Evolutionary conservation across 30 jellyfish, hydroid and myxozoan species (phyloP), one percentile per base, ranked within the genome.

Genomic region (Morbakka virulenta): DNA sequence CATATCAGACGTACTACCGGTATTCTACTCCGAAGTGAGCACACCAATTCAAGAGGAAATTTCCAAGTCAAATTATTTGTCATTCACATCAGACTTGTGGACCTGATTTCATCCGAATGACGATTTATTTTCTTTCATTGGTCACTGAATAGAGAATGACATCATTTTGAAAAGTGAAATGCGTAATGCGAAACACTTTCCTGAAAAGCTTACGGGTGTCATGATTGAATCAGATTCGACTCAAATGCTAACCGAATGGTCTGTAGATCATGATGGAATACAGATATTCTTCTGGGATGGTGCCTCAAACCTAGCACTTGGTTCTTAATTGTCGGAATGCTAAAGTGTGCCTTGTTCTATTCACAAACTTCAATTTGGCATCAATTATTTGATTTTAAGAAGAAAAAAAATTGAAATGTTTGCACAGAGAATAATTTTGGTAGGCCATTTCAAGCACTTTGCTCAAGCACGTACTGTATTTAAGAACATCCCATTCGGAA

Each of bases 361-460:
- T 35, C 86, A 74, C 63, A 51, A n/a, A 52, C 84, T 74, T 52
- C 84, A 74, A 57, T 32, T 53, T 20, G 21, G 69, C 21, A 53
- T 53, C 4, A 6, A 4, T 3, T 28, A 53, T 53, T 53, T 32
- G 69, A 53, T 53, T n/a, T 53, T 53, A 20, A 20, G 69, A 28
- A 28, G 69, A n/a, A 32, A 28, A 3, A 32, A n/a, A 6, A 53
- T n/a, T 53, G 69, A 53, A 28, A 3, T 53, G 69, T 53, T 28
- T 53, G 69, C 69, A 53, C 21, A 53, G 69, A 32, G 31, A 53
- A 53, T 28, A n/a, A 28, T 48, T 14, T 20, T 74, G 27, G 86
- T 74, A 28, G 30, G 69, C 27, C 86, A 74, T 57, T 74, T 74
- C 85, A 62, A 74, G 22, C 84, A 57, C 82, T 74, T 83, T 32